A percentile compares a stretch with the other conserved stretches of the same genome.
Conservation (phyloP, 2,888 invertebrate genomes). For the Macrophya alboannulata region DNA sequence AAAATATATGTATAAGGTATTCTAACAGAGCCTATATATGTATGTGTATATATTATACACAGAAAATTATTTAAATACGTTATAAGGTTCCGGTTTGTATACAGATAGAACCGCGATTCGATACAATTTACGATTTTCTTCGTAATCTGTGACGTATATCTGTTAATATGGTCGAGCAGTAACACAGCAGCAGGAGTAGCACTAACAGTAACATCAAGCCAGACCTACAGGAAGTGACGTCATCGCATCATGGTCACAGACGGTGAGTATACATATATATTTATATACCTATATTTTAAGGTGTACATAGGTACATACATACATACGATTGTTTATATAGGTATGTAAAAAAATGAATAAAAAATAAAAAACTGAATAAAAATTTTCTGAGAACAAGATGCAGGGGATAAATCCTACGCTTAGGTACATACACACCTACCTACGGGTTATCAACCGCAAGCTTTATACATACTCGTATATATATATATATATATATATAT, state of each 20-base stretch:
- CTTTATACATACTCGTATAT: neutral
- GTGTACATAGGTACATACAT: neutral
- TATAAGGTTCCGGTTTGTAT: neutral
- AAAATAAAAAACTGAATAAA: neutral
- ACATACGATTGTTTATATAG: neutral
- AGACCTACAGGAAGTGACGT: slow-evolving; percentile 40
- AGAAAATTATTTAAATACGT: neutral
- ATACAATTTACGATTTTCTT: slow-evolving; percentile 40
- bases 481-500: neutral
- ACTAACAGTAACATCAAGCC: neutral
- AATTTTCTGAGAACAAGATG: neutral
- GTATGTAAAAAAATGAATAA: neutral
- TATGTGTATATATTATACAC: neutral
- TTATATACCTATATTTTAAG: no score
- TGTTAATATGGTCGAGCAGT: neutral
- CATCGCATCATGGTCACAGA: slow-evolving; percentile 33
- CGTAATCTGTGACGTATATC: slow-evolving; percentile 37
- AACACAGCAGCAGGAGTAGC: no score
- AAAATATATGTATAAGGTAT: no score
- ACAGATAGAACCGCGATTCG: slow-evolving; percentile 14
- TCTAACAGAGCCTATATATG: neutral
- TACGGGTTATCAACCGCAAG: no score
- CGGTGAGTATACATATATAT: slow-evolving; percentile 1
- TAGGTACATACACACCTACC: no score
- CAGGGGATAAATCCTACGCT: slow-evolving; percentile 63